Percentiles rank a stretch among this genome's conserved stretches.
These are phyloP conservation scores for Drosophila neocordata DNA, from an alignment of 1,140 invertebrate genomes.

Conservation along the genomic window DNA sequence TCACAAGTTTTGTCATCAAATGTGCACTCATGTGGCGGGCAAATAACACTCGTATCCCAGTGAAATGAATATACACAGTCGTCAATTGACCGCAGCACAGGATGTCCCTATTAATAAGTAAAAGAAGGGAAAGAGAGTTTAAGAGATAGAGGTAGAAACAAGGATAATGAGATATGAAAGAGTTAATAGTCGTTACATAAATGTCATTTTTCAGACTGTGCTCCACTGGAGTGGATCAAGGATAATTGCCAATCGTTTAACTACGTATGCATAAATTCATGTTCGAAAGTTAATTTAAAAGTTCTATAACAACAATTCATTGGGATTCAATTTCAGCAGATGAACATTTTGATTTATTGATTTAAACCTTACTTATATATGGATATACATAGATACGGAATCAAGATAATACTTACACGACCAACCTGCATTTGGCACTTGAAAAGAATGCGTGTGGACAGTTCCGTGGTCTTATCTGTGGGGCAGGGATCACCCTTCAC, in stretches of 20 bases:
- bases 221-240: not conserved
- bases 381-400: not conserved
- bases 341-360: too few relatives aligned
- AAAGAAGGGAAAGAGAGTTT: slow-evolving; percentile 8
- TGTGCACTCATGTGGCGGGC: slow-evolving; percentile 73
- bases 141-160: not conserved
- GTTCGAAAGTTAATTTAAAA: too few relatives aligned
- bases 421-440: slow-evolving; percentile 81
- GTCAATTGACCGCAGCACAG: slow-evolving; percentile 78
- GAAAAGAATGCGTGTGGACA: slow-evolving; percentile 83
- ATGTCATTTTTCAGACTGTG: slow-evolving; percentile 6
- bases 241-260: not conserved
- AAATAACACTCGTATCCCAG: slow-evolving; percentile 84
- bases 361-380: too few relatives aligned
- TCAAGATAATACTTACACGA: slow-evolving; percentile 74
- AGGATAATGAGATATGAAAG: not conserved
- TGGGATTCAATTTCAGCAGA: too few relatives aligned
- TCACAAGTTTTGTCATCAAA: slow-evolving; percentile 67
- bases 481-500: slow-evolving; percentile 82
- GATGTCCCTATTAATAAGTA: slow-evolving; percentile 75
- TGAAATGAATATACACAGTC: slow-evolving; percentile 83
- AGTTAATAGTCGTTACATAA: slow-evolving; percentile 9
- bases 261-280: too few relatives aligned
- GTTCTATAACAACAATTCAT: too few relatives aligned
- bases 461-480: slow-evolving; percentile 69